Conservation (phyloP, 2,888 invertebrate species). For the Callyntrura sp. region DNA sequence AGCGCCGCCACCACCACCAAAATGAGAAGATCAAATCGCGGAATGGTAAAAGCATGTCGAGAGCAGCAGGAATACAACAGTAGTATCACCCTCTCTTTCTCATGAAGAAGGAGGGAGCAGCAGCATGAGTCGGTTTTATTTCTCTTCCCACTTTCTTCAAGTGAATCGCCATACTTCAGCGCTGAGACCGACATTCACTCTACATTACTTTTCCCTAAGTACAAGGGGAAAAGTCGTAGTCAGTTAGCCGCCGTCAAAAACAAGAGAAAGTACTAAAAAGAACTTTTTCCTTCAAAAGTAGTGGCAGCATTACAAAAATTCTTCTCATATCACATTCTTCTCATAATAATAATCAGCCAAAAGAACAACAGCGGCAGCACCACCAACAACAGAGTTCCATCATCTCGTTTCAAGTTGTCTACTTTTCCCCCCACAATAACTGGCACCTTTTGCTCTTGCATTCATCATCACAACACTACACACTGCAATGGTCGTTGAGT, state of each 20-base stretch:
- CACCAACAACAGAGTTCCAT: slow-evolving; percentile 11
- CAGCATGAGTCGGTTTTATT: slow-evolving; percentile 47
- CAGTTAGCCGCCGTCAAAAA: slow-evolving; percentile 50
- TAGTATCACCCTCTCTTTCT: slow-evolving; percentile 1
- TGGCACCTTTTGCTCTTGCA: slow-evolving; percentile 46
- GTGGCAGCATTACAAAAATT: not conserved
- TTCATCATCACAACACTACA: slow-evolving; percentile 16
- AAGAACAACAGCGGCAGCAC: slow-evolving; percentile 1
- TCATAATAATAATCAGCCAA: slow-evolving; percentile 17
- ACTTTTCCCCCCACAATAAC: slow-evolving; percentile 41
- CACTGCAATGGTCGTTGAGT: not conserved
- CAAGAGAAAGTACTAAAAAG: slow-evolving; percentile 36
- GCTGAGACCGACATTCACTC: slow-evolving; percentile 30
- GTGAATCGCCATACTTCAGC: not conserved
- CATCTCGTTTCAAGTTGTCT: slow-evolving; percentile 46
- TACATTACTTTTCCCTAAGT: slow-evolving; percentile 19
- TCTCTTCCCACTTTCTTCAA: slow-evolving; percentile 2
- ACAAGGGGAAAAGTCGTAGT: not conserved
- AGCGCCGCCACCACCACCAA: slow-evolving; percentile 2
- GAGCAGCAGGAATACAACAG: slow-evolving; percentile 31
- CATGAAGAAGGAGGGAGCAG: slow-evolving; percentile 2
- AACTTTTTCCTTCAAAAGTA: slow-evolving; percentile 27
- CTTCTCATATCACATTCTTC: slow-evolving; percentile 26
- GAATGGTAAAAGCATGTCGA: slow-evolving; percentile 53
- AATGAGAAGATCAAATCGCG: slow-evolving; percentile 41